Evolutionary conservation across 1,140 invertebrate genomes (phyloP), one percentile per base, ranked within the genome.

Genomic region (Cydia pomonella): DNA sequence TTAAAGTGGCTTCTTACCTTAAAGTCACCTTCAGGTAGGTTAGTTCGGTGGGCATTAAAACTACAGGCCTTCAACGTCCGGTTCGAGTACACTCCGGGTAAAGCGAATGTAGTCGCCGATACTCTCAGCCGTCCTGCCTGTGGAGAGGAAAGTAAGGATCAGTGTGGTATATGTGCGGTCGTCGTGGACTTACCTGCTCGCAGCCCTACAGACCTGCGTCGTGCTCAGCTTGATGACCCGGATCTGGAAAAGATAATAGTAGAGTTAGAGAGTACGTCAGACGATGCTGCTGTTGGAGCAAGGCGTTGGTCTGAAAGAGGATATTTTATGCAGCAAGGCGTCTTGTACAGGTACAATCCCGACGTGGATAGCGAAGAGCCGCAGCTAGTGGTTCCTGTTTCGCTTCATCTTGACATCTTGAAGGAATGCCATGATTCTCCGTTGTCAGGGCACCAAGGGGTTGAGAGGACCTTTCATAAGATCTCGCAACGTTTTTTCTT

Each of bases 1-100:
- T 76, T 94, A 10, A 79, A 78, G 38, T 94, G 93, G 91, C 77
- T 95, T 0, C 79, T 88, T 41, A 80, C 82, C 0, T 77, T 93
- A 0, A 94, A 92, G 73, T 86, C 87, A 10, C 85, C 91, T 0
- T 84, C 74, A 0, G 89, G 87, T n/a, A 64, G 85, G 0, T 62
- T 93, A 6, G 89, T 89, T 0, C 77, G 93, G 33, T 95, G 93
- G 94, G 81, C 88, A 1, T 53, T 93, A 23, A 50, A 63, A 23
- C 74, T 94, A 2, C 93, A 94, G 81, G 80, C 80, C 0, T 93
- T 86, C 76, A 76, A 92, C 73, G 33, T 86, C 7, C n/a, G 59
- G 5, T 76, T 83, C 10, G 47, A 82, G n/a, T 87, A 88, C 62
- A 76, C 75, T 7, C 81, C 85, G 1, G 84, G 83, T 2, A 75